Evolutionary conservation across 2,888 invertebrate genomes (phyloP).

Genomic region (Zelleria hepariella): DNA sequence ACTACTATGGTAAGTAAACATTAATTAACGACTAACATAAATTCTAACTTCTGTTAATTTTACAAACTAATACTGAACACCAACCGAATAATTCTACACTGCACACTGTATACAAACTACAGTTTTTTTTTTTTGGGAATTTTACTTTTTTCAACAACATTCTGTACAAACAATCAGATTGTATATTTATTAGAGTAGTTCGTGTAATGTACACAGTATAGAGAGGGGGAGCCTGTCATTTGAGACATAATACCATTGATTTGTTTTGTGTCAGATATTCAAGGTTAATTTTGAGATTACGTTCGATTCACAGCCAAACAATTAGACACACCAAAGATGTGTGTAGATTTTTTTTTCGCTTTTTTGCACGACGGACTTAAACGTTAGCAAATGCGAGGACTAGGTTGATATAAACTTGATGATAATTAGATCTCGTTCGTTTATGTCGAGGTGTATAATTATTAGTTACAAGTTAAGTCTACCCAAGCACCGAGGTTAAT

Average conservation of each 20-base stretch:
- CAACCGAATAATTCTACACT: constrained; percentile 33
- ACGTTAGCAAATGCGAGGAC: constrained; percentile 35
- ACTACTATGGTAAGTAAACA: constrained; percentile 50
- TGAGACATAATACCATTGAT: background rate
- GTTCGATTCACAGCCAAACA: constrained; percentile 56
- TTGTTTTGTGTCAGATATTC: background rate
- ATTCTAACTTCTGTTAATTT: constrained; percentile 57
- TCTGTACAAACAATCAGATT: constrained; percentile 51
- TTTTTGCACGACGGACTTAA: constrained; percentile 6
- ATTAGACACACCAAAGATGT: constrained; percentile 16
- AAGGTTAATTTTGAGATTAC: constrained; percentile 19
- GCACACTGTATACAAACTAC: constrained; percentile 24
- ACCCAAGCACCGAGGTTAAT: constrained; percentile 46
- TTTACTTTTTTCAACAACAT: constrained; percentile 40
- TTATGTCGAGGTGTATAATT: background rate
- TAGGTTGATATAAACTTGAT: constrained; percentile 17
- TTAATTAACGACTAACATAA: constrained; percentile 67
- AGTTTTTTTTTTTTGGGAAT: constrained; percentile 18
- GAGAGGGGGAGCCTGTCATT: background rate
- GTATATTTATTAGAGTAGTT: constrained; percentile 15
- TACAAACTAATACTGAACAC: constrained; percentile 63
- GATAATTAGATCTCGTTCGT: background rate
- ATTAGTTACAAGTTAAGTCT: constrained; percentile 19
- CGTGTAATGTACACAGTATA: constrained; percentile 19
- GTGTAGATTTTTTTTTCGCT: background rate